These are phyloP conservation scores for Neogale vison DNA, from an alignment of 2,113 vertebrate species.

Conservation along the genomic window DNA sequence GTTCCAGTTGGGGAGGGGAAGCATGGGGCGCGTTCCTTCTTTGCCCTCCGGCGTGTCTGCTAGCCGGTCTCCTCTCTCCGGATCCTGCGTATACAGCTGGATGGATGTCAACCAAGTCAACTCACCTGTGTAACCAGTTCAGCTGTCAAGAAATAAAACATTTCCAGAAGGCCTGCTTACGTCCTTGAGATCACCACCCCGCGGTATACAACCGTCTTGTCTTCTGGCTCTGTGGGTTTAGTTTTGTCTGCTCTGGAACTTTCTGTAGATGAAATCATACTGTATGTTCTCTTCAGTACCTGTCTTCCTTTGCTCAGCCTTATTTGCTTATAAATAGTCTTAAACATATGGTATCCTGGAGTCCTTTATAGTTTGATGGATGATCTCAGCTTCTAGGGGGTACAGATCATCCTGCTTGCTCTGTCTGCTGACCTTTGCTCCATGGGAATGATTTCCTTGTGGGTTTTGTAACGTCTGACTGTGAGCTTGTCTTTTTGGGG, in stretches of 20 bases:
- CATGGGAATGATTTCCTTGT: constrained; percentile 48
- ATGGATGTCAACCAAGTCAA: neutral
- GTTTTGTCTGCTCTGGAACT: neutral
- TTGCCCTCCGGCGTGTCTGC: neutral
- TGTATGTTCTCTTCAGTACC: neutral
- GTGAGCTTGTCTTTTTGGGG: constrained; percentile 55
- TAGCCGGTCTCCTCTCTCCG: neutral
- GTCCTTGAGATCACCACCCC: neutral
- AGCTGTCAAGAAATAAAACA: neutral
- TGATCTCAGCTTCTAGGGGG: neutral
- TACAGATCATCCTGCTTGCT: neutral
- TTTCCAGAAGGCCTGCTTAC: neutral
- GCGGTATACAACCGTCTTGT: neutral
- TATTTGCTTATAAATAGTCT: neutral
- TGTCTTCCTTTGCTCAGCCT: neutral
- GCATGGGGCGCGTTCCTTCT: neutral
- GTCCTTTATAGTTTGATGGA: constrained; percentile 32
- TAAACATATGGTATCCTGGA: neutral
- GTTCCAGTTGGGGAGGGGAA: neutral
- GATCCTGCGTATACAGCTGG: neutral
- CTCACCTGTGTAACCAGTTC: neutral
- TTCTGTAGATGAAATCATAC: neutral
- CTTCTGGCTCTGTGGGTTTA: neutral
- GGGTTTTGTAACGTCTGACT: neutral
- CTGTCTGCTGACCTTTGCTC: constrained; percentile 32